Evolutionary conservation across 1,140 invertebrate genomes (phyloP).

Genomic region (Psilanteris sp.): DNA sequence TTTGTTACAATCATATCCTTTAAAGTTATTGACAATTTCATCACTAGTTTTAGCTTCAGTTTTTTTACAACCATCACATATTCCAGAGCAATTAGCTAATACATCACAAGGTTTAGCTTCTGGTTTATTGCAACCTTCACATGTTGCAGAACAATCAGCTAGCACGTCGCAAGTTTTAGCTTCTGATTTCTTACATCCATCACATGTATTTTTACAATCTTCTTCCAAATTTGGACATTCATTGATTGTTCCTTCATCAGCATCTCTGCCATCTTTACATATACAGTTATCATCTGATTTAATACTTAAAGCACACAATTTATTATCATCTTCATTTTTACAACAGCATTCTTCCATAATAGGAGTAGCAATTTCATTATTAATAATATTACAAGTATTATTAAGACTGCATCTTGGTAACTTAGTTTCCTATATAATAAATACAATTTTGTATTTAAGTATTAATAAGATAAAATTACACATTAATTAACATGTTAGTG

Average conservation of each 20-base stretch:
- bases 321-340: too few species aligned
- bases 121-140: slow-evolving; percentile 16
- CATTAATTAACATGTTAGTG: too few species aligned
- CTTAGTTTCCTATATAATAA: too few species aligned
- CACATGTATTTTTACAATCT: slow-evolving; percentile 12
- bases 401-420: too few species aligned
- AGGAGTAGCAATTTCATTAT: too few species aligned
- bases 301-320: too few species aligned
- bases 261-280: slow-evolving; percentile 16
- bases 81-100: slow-evolving; percentile 6
- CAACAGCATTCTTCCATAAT: too few species aligned
- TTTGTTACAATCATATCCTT: slow-evolving; percentile 12
- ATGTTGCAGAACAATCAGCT: slow-evolving; percentile 1
- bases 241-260: slow-evolving; percentile 36
- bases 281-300: too few species aligned
- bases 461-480: too few species aligned
- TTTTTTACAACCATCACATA: slow-evolving; percentile 19
- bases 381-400: too few species aligned
- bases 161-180: slow-evolving; percentile 1
- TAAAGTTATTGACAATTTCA: neutral
- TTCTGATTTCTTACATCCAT: slow-evolving; percentile 9
- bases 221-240: too few species aligned
- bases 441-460: too few species aligned
- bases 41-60: slow-evolving; percentile 4
- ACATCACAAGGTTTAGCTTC: neutral